Percentiles rank a stretch among this genome's conserved stretches.
phyloP scores from a whole-genome alignment of 1,140 invertebrate genomes.

The Diorhabda elongata region DNA sequence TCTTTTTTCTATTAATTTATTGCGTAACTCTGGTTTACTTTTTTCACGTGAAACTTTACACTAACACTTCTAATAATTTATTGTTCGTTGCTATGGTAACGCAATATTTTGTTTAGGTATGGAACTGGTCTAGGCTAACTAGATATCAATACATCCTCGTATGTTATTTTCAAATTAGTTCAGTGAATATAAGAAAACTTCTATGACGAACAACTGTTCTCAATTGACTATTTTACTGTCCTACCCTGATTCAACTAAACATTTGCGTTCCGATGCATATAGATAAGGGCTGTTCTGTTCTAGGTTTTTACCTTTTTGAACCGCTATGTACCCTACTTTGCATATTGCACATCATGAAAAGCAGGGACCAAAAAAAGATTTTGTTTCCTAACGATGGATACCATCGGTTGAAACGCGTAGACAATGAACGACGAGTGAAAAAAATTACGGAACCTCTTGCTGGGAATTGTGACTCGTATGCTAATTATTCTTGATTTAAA shows the following conservation, averaged over 20 bases:
- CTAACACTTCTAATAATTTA: too few relatives aligned
- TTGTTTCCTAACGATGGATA: not conserved
- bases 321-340: not conserved
- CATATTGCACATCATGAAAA: not conserved
- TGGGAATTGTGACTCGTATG: not conserved
- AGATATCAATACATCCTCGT: too few relatives aligned
- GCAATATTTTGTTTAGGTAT: too few relatives aligned
- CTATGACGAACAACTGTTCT: too few relatives aligned
- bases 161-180: too few relatives aligned
- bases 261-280: not conserved
- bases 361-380: not conserved
- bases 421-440: not conserved
- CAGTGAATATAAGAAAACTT: too few relatives aligned
- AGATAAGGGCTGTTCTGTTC: not conserved
- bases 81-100: too few relatives aligned
- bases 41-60: too few relatives aligned
- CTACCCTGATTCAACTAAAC: not conserved
- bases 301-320: not conserved
- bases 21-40: too few relatives aligned
- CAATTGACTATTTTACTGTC: too few relatives aligned
- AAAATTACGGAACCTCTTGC: not conserved
- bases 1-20: too few relatives aligned
- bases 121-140: too few relatives aligned
- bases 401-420: not conserved
- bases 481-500: not conserved